phyloP scores from a whole-genome alignment of 2,797 vertebrate species.

The Squalus acanthias region DNA sequence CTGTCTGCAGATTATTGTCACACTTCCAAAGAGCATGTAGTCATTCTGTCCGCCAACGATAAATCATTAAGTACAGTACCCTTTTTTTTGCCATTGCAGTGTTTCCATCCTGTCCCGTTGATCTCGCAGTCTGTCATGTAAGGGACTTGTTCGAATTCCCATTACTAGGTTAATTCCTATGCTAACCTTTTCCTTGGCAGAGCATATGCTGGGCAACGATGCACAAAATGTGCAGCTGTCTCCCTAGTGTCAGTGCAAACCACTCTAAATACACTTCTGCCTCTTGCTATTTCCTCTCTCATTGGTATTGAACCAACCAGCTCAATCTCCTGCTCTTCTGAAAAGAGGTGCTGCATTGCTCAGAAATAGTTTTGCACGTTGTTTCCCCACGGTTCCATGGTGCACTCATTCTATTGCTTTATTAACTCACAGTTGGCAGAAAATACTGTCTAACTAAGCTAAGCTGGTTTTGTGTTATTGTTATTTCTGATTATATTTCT shows the following conservation, averaged over 20 bases:
- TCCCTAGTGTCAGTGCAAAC: slow-evolving; percentile 46
- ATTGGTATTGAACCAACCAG: neutral
- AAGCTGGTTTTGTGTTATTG: neutral
- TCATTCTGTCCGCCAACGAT: neutral
- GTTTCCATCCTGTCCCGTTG: slow-evolving; percentile 31
- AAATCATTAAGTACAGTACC: neutral
- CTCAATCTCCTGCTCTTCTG: neutral
- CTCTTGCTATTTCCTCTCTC: neutral
- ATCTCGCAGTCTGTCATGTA: slow-evolving; percentile 40
- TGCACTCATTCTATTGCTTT: neutral
- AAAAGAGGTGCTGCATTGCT: neutral
- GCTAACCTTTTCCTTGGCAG: slow-evolving; percentile 41
- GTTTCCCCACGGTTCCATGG: neutral
- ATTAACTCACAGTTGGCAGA: neutral
- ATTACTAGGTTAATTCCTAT: slow-evolving; percentile 42
- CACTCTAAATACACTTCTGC: neutral
- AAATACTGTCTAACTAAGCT: neutral
- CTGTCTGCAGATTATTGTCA: neutral
- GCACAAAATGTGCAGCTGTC: slow-evolving; percentile 46
- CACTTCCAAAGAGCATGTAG: neutral
- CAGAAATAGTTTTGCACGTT: neutral
- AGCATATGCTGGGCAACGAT: slow-evolving; percentile 46
- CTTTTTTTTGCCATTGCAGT: neutral
- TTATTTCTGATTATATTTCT: neutral
- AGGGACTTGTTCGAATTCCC: slow-evolving; percentile 38